These are phyloP conservation scores for Cosmia pyralina DNA, from an alignment of 2,888 invertebrate genomes.

Conservation along the genomic window DNA sequence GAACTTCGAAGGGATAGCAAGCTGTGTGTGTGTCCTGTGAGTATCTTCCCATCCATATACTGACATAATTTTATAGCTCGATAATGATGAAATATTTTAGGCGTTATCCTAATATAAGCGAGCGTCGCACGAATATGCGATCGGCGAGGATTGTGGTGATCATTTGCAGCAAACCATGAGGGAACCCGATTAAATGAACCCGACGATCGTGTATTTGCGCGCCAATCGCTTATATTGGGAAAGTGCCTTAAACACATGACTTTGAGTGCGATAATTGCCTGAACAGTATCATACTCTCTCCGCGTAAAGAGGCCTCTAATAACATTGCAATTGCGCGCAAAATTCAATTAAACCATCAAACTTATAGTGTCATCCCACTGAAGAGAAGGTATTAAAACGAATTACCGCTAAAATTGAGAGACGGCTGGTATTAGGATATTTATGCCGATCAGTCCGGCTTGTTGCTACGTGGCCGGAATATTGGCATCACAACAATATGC, in stretches of 20 bases:
- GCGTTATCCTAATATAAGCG: not conserved
- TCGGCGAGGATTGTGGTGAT: no score
- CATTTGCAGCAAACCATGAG: not conserved
- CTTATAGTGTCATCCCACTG: conserved; percentile 4
- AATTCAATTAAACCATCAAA: conserved; percentile 15
- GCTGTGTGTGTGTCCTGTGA: no score
- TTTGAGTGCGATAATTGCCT: not conserved
- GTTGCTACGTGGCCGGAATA: conserved; percentile 69
- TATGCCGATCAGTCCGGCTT: conserved; percentile 66
- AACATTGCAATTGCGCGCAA: not conserved
- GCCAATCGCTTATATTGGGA: not conserved
- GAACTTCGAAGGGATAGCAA: no score
- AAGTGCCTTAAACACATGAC: not conserved
- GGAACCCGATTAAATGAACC: not conserved
- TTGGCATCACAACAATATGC: conserved; percentile 49
- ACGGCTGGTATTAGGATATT: conserved; percentile 64
- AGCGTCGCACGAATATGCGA: no score
- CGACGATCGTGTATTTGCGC: not conserved
- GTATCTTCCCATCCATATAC: not conserved
- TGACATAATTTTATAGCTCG: not conserved
- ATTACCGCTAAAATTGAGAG: conserved; percentile 53
- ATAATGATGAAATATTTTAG: not conserved
- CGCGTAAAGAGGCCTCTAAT: not conserved
- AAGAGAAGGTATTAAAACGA: conserved; percentile 44
- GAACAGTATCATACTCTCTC: not conserved